Evolutionary conservation across 2,113 vertebrate species (phyloP).

Genomic region (Cyanoramphus novaezelandiae): DNA sequence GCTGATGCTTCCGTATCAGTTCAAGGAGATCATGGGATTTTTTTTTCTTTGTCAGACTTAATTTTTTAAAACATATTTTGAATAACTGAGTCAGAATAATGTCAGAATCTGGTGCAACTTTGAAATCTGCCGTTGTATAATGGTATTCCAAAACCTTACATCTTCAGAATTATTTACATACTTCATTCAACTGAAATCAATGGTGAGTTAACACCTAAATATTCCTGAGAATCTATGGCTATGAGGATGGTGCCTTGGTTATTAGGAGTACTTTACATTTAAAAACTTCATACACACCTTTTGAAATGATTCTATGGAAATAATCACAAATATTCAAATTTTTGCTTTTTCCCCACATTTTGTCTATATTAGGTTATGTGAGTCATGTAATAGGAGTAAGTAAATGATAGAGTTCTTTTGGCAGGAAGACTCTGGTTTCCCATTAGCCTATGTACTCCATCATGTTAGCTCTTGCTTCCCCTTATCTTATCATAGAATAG

Average conservation of each 20-base stretch:
- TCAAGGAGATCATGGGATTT: background rate
- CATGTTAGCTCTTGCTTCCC: background rate
- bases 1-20: background rate
- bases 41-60: background rate
- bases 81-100: background rate
- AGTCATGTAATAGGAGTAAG: background rate
- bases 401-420: rapidly evolving
- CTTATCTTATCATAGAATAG: background rate
- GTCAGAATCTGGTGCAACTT: background rate
- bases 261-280: background rate
- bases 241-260: background rate
- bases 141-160: background rate
- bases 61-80: background rate
- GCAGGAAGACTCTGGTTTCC: background rate
- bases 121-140: background rate
- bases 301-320: background rate
- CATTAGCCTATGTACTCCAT: background rate
- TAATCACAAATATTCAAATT: background rate
- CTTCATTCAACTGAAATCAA: background rate
- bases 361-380: background rate
- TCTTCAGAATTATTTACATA: background rate
- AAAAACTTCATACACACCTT: background rate
- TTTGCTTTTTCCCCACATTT: background rate
- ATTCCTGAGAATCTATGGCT: background rate
- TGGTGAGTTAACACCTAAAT: background rate